Percentiles rank a stretch among this genome's conserved stretches.
phyloP scores from a whole-genome alignment of 2,797 vertebrate species.

The Enteromius anoplus region DNA sequence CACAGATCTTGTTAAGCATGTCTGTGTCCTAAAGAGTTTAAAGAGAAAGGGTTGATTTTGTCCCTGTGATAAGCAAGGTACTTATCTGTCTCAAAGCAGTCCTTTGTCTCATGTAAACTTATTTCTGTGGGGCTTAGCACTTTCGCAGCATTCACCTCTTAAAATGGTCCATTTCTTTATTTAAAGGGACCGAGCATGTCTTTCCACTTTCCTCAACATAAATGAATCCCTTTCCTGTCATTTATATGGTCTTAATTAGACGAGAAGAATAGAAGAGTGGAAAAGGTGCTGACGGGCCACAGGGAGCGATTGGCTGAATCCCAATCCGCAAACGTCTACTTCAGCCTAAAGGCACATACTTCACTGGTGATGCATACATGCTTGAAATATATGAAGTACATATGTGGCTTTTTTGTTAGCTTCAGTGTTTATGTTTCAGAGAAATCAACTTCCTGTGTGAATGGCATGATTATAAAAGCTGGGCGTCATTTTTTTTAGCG shows the following conservation, averaged over 20 bases:
- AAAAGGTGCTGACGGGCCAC: conserved; percentile 15
- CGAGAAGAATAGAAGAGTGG: background rate
- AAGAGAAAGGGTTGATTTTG: background rate
- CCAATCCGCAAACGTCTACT: conserved; percentile 20
- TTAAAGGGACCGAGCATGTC: background rate
- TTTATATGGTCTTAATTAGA: conserved; percentile 41
- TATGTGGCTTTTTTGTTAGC: background rate
- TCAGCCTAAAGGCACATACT: conserved; percentile 4
- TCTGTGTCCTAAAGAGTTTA: conserved; percentile 17
- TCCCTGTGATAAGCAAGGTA: background rate
- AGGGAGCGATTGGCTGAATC: conserved; percentile 14
- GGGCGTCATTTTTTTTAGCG: background rate
- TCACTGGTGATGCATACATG: background rate
- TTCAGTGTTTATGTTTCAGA: background rate
- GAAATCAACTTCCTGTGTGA: background rate
- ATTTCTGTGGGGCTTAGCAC: background rate
- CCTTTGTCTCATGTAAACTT: background rate
- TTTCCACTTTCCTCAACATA: conserved; percentile 11
- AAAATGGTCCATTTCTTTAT: background rate
- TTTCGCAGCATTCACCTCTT: background rate
- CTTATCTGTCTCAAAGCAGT: background rate
- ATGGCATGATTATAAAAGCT: background rate
- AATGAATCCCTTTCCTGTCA: conserved; percentile 6
- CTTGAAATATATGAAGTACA: background rate
- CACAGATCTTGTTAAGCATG: conserved; percentile 8